Conservation (phyloP, 2,797 vertebrate genomes). For the Sciurus vulgaris region DNA sequence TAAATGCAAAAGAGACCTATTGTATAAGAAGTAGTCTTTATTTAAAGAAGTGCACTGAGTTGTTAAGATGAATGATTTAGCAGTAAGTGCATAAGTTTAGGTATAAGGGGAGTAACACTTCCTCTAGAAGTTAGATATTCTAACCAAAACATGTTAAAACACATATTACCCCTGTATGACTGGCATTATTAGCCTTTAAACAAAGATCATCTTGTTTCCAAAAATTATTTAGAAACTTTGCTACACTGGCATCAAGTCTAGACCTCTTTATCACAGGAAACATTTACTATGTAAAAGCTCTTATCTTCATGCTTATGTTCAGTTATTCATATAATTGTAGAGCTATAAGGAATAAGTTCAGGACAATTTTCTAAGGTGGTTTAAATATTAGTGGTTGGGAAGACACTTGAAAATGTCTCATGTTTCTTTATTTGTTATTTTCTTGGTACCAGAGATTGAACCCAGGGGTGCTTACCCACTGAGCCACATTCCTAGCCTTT, state of each 20-base stretch:
- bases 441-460: too few species aligned
- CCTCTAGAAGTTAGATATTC: not conserved
- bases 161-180: not conserved
- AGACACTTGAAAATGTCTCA: not conserved
- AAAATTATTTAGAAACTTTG: not conserved
- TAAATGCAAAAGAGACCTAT: not conserved
- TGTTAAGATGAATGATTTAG: not conserved
- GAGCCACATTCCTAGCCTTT: too few species aligned
- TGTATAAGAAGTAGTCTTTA: not conserved
- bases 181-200: not conserved
- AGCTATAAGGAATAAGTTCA: not conserved
- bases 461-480: too few species aligned
- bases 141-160: not conserved
- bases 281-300: not conserved
- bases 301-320: not conserved
- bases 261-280: not conserved
- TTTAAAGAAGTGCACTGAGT: not conserved
- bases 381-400: slow-evolving; percentile 20
- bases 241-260: not conserved
- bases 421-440: too few species aligned
- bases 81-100: not conserved
- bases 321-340: not conserved
- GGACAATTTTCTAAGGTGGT: not conserved
- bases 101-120: not conserved
- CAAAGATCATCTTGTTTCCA: not conserved